phyloP scores from a whole-genome alignment of 92 coral and sea anemone genomes.

The Porites lobata region DNA sequence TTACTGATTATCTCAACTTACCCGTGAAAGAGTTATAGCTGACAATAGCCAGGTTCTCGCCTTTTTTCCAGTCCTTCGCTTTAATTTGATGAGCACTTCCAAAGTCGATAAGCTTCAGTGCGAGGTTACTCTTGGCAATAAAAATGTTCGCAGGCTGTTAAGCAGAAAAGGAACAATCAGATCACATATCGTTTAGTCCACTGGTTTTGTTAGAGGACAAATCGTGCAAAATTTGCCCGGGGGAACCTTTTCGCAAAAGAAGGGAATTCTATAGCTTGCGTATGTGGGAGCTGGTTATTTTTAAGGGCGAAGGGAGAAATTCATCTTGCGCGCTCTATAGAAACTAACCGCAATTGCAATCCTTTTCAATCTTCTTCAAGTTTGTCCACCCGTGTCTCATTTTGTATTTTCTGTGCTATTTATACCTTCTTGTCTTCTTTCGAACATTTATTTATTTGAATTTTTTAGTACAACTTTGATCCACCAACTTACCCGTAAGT shows the following conservation, averaged over 20 bases:
- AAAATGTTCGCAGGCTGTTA: slow-evolving; percentile 93
- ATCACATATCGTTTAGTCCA: not conserved
- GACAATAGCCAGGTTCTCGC: slow-evolving; percentile 92
- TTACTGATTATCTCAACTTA: slow-evolving; percentile 23
- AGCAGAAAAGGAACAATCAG: not conserved
- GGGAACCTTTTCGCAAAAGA: not conserved
- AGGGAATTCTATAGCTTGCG: not conserved
- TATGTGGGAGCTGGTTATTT: no score
- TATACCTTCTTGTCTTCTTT: no score
- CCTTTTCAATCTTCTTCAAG: no score
- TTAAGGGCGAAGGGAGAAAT: no score
- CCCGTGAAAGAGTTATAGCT: slow-evolving; percentile 93
- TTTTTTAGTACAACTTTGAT: no score
- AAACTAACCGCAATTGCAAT: no score
- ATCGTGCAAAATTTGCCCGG: not conserved
- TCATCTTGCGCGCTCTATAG: no score
- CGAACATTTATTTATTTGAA: no score
- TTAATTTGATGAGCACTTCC: slow-evolving; percentile 87
- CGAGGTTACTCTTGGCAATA: slow-evolving; percentile 65
- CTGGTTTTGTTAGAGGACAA: not conserved
- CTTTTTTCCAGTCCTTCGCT: slow-evolving; percentile 75
- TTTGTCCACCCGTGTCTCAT: no score
- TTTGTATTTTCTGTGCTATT: no score
- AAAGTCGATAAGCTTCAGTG: slow-evolving; percentile 89
- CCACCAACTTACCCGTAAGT: slow-evolving; percentile 81